Conservation (phyloP, 92 coral and sea anemone species). For the Phymanthus crucifer region DNA sequence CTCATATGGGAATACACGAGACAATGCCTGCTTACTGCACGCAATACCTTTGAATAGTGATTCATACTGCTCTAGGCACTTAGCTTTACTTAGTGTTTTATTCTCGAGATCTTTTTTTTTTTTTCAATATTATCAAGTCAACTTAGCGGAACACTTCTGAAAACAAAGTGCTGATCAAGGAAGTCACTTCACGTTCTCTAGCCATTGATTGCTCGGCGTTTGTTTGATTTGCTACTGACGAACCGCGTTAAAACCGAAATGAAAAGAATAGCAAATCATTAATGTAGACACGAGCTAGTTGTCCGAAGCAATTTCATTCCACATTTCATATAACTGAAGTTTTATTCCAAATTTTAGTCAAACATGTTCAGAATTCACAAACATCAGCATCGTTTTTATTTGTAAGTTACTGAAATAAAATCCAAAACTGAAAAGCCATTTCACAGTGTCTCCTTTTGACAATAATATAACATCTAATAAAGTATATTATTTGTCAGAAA, state of each 20-base stretch:
- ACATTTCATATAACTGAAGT: no score
- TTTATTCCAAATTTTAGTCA: no score
- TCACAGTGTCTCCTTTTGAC: no score
- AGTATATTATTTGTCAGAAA: no score
- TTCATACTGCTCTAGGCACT: neutral
- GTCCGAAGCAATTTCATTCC: no score
- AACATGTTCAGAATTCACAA: no score
- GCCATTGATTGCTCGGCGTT: neutral
- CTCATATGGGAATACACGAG: slow-evolving; percentile 97
- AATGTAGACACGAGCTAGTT: no score
- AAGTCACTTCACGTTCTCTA: neutral
- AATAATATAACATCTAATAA: no score
- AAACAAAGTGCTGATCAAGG: neutral
- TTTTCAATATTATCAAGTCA: neutral
- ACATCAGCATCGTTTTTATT: no score
- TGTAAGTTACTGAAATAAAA: no score
- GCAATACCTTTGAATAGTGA: neutral
- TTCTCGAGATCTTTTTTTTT: neutral
- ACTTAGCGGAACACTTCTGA: neutral
- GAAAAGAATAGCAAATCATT: neutral
- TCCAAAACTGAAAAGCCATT: no score
- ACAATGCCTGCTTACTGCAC: slow-evolving; percentile 65
- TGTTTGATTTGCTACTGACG: neutral
- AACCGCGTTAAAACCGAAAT: neutral
- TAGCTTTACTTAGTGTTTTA: neutral